phyloP scores from a whole-genome alignment of 2,797 vertebrate genomes.

The Chelon labrosus region DNA sequence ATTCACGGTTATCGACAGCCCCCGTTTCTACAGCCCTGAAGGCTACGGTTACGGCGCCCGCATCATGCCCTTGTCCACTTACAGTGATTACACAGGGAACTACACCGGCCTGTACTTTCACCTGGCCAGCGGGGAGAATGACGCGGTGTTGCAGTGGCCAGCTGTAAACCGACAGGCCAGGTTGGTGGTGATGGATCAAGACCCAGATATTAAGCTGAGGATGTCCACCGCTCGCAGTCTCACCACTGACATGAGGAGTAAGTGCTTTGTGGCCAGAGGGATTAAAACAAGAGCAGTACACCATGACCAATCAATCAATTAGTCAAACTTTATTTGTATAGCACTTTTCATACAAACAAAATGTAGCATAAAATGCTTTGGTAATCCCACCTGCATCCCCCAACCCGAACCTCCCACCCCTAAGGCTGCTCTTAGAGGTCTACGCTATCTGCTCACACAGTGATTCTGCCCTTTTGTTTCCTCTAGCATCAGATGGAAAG shows the following conservation, averaged over 20 bases:
- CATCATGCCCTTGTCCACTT: constrained; percentile 73
- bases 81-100: constrained; percentile 77
- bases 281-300: not conserved
- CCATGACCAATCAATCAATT: too few species aligned
- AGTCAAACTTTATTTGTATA: too few species aligned
- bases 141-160: constrained; percentile 91
- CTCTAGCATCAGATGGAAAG: constrained; percentile 57
- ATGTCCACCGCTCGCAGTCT: constrained; percentile 91
- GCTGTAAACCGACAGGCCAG: constrained; percentile 87
- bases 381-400: too few species aligned
- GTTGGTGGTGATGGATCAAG: constrained; percentile 91
- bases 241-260: constrained; percentile 83
- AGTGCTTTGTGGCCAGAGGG: not conserved
- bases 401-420: too few species aligned
- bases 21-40: constrained; percentile 90
- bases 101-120: constrained; percentile 86
- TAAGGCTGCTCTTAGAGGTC: too few species aligned
- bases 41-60: constrained; percentile 88
- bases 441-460: not conserved
- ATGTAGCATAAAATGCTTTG: too few species aligned
- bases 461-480: constrained; percentile 18
- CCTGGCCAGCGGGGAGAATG: constrained; percentile 89
- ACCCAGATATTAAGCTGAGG: constrained; percentile 85
- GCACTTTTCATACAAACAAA: too few species aligned
- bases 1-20: constrained; percentile 76